Base-by-base conservation (phyloP, 2,888 invertebrate genomes). In the Eubasilissa splendida region DNA sequence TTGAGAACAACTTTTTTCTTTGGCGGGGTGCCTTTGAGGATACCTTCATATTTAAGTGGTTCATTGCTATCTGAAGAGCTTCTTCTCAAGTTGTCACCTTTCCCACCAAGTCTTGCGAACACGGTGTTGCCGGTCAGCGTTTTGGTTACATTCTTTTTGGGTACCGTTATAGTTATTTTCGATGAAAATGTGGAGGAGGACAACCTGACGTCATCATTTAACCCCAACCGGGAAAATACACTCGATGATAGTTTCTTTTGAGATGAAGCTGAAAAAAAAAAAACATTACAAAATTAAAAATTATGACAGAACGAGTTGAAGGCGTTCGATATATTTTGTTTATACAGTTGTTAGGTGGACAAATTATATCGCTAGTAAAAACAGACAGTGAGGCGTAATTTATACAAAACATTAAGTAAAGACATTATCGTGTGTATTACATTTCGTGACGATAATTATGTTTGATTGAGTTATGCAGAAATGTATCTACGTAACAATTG, bases 41-140 rank as follows among this genome's bases (percentile, higher is more conserved):
- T 90, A 1, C 90, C 90, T 84, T 90, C 90, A 83, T 91, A 90
- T 85, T 90, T 89, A 4, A 90, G 86, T 0, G 90, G 90, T 66
- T 81, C 81, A 75, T 73, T 77, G 58, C 76, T 80, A 11, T 83
- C 79, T 12, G 76, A 31, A 22, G 81, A 80, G 52, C 78, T 76
- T 65, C 71, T 56, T 53, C 77, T 60, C 10, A 42, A 12, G 22
- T 4, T 59, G 52, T 22, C 50, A 14, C 50, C 66, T 82, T 90
- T 90, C 33, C 86, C 85, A 1, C 90, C 90, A 2, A 90, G 87
- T 0, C 90, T 86, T 0, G 89, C 86, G 83, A 86, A 90, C 68
- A 91, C 87, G 0, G 89, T 88, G n/a, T 84, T 85, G 0, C 33
- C 70, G 3, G 8, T 52, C 11, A 86, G 76, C 0, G 85, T 83